Conservation (phyloP, 2,888 invertebrate species). For the Subacronicta megacephala region DNA sequence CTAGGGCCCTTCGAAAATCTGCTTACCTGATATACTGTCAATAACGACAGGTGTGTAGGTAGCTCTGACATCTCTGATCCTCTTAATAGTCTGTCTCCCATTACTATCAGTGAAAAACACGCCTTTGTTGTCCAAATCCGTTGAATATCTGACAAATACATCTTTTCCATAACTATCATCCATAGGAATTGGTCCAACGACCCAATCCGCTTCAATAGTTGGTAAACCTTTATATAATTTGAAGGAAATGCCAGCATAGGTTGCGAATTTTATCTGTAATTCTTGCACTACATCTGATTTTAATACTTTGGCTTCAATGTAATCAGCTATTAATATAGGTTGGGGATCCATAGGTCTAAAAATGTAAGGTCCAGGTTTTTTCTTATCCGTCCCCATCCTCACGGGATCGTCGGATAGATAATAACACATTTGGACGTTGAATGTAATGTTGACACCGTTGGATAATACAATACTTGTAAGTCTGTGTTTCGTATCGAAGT, state of each 20-base stretch:
- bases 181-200: constrained; percentile 93
- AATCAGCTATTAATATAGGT: constrained; percentile 55
- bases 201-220: constrained; percentile 93
- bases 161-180: constrained; percentile 92
- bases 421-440: constrained; percentile 90
- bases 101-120: constrained; percentile 98
- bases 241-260: constrained; percentile 94
- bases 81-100: constrained; percentile 95
- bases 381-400: constrained; percentile 84
- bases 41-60: constrained; percentile 57
- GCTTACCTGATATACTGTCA: constrained; percentile 69
- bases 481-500: constrained; percentile 78
- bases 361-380: constrained; percentile 96
- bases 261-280: constrained; percentile 89
- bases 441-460: constrained; percentile 71
- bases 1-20: too few species aligned
- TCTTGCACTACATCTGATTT: constrained; percentile 93
- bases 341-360: constrained; percentile 89
- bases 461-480: constrained; percentile 85
- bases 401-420: constrained; percentile 92
- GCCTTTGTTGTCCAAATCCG: constrained; percentile 89
- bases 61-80: constrained; percentile 88
- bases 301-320: constrained; percentile 56
- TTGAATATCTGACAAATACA: constrained; percentile 93
- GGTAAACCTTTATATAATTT: constrained; percentile 91